A percentile compares a stretch with the other conserved stretches of the same genome.
These are phyloP conservation scores for Caradrina clavipalpis DNA, from an alignment of 2,888 invertebrate species.

Conservation along the genomic window DNA sequence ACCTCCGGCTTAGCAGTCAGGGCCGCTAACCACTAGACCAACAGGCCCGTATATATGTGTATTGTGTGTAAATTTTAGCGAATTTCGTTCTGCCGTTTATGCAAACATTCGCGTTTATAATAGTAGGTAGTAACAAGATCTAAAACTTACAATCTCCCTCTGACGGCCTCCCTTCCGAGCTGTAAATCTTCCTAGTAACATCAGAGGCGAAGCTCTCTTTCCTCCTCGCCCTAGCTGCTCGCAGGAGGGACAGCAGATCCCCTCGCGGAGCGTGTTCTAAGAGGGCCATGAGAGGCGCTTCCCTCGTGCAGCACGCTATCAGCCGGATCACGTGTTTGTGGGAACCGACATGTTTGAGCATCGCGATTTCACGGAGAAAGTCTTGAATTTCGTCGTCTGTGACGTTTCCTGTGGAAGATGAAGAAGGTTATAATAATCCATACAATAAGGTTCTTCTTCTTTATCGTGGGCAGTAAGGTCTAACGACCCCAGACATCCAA, in stretches of 20 bases:
- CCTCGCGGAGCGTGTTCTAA: constrained; percentile 95
- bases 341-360: constrained; percentile 94
- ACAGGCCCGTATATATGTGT: too few relatives aligned
- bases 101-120: too few relatives aligned
- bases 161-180: constrained; percentile 81
- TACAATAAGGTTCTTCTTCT: too few relatives aligned
- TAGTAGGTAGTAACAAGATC: background rate
- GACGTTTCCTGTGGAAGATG: constrained; percentile 85
- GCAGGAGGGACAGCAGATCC: constrained; percentile 92
- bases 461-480: too few relatives aligned
- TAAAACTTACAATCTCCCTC: constrained; percentile 91
- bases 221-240: constrained; percentile 85
- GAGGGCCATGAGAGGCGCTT: constrained; percentile 93
- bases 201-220: constrained; percentile 76
- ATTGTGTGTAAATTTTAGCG: too few relatives aligned
- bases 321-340: constrained; percentile 95
- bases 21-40: too few relatives aligned
- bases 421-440: background rate
- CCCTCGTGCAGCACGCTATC: constrained; percentile 94
- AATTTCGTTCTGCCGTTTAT: too few relatives aligned
- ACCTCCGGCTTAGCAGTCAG: too few relatives aligned
- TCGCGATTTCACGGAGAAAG: constrained; percentile 94
- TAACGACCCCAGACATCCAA: too few relatives aligned
- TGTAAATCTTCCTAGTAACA: constrained; percentile 87
- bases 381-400: constrained; percentile 92